Evolutionary conservation across 1,140 invertebrate species (phyloP).

Genomic region (Lethrus apterus): DNA sequence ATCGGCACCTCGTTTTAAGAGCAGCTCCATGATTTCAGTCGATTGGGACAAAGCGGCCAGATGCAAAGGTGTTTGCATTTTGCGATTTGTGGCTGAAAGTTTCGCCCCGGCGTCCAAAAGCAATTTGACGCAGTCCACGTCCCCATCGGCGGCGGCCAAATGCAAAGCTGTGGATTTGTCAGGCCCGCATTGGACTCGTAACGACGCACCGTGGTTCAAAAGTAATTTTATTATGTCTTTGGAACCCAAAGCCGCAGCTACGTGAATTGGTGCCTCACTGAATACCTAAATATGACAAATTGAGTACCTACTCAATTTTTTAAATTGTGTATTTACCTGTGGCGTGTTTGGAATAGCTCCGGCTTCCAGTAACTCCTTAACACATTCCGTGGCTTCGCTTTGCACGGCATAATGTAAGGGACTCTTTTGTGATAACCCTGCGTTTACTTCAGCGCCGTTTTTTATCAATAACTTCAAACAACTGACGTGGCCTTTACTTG

Average conservation of each 20-base stretch:
- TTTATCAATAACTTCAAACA: slow-evolving; percentile 55
- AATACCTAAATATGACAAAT: slow-evolving; percentile 51
- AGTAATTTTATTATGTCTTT: slow-evolving; percentile 59
- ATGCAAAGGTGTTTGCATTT: slow-evolving; percentile 70
- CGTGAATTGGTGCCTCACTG: slow-evolving; percentile 75
- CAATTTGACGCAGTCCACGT: slow-evolving; percentile 59
- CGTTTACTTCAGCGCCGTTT: slow-evolving; percentile 62
- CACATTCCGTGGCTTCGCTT: slow-evolving; percentile 59
- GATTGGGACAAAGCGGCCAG: slow-evolving; percentile 69
- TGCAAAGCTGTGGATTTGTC: slow-evolving; percentile 68
- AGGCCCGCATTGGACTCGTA: slow-evolving; percentile 60
- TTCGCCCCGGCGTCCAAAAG: slow-evolving; percentile 65
- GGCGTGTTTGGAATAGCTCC: slow-evolving; percentile 69
- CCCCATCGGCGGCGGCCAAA: slow-evolving; percentile 74
- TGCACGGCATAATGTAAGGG: slow-evolving; percentile 70
- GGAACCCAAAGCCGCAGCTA: slow-evolving; percentile 67
- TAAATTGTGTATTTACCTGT: slow-evolving; percentile 47
- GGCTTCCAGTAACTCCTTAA: slow-evolving; percentile 55
- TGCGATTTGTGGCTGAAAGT: slow-evolving; percentile 57
- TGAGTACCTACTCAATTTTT: neutral
- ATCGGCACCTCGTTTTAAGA: slow-evolving; percentile 55
- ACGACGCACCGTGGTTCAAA: slow-evolving; percentile 65
- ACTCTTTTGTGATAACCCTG: slow-evolving; percentile 52
- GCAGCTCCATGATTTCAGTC: slow-evolving; percentile 58
- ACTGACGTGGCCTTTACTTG: slow-evolving; percentile 52